Percentiles rank a stretch among this genome's conserved stretches.
These are phyloP conservation scores for Drosophila nr. perissopoda DNA, from an alignment of 2,888 invertebrate genomes.

Conservation along the genomic window DNA sequence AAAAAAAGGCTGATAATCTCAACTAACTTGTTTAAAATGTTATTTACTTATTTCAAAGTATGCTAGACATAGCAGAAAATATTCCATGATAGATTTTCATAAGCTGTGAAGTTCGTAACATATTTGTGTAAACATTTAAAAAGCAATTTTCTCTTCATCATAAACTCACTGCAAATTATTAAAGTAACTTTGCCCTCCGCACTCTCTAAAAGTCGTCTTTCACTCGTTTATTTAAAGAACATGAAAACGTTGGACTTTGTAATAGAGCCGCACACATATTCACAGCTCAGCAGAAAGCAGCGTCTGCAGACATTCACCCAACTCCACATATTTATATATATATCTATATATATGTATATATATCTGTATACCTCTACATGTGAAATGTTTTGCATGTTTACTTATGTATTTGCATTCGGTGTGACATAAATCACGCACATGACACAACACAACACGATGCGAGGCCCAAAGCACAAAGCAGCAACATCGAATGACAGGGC, in stretches of 20 bases:
- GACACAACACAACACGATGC: conserved; percentile 45
- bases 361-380: conserved; percentile 15
- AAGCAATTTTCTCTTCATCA: conserved; percentile 14
- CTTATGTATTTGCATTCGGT: conserved; percentile 78
- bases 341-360: background rate
- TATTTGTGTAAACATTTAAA: conserved; percentile 24
- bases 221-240: conserved; percentile 65
- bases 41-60: background rate
- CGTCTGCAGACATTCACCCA: conserved; percentile 47
- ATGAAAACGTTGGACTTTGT: conserved; percentile 47
- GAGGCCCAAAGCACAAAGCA: conserved; percentile 68
- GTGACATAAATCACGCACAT: conserved; percentile 76
- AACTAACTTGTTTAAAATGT: background rate
- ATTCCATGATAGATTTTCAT: background rate
- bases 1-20: background rate
- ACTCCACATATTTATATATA: conserved; percentile 26
- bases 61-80: background rate
- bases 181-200: conserved; percentile 10
- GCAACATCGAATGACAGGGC: conserved; percentile 33
- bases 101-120: background rate
- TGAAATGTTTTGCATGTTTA: conserved; percentile 75
- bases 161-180: conserved; percentile 34
- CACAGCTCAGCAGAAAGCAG: conserved; percentile 14
- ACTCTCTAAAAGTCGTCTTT: conserved; percentile 18
- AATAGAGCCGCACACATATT: conserved; percentile 36